Evolutionary conservation across 1,140 invertebrate species (phyloP).

Genomic region (Batillaria attramentaria): DNA sequence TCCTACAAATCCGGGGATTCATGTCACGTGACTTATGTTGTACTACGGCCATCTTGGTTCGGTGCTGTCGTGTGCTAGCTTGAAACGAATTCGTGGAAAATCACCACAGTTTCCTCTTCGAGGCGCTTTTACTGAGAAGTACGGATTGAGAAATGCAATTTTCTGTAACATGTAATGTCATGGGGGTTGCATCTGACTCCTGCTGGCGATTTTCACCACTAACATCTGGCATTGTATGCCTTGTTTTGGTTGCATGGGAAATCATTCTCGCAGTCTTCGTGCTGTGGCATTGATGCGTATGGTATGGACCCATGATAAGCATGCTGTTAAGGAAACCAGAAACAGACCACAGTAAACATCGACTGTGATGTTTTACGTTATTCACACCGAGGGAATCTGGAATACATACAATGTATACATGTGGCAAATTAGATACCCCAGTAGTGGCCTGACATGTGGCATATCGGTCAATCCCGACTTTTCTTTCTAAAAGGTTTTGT

Average conservation of each 20-base stretch:
- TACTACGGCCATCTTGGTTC: conserved; percentile 52
- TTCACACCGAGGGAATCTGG: too few species aligned
- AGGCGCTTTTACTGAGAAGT: neutral
- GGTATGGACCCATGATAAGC: too few species aligned
- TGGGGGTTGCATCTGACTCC: neutral
- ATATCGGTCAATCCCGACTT: too few species aligned
- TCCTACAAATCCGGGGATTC: conserved; percentile 22
- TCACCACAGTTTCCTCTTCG: neutral
- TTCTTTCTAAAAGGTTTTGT: too few species aligned
- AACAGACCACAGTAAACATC: neutral
- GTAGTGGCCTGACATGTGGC: too few species aligned
- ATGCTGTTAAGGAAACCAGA: too few species aligned
- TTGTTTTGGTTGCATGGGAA: conserved; percentile 9
- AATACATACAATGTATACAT: too few species aligned
- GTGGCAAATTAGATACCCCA: too few species aligned
- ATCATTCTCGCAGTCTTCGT: neutral
- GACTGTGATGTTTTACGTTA: neutral
- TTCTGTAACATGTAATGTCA: neutral
- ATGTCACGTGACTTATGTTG: conserved; percentile 52
- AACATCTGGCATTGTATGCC: conserved; percentile 11
- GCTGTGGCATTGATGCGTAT: too few species aligned
- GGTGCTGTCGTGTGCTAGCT: conserved; percentile 40
- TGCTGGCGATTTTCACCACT: neutral
- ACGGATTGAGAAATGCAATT: neutral
- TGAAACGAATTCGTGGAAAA: neutral